phyloP scores from a whole-genome alignment of 2,113 vertebrate genomes.

The Cairina moschata region DNA sequence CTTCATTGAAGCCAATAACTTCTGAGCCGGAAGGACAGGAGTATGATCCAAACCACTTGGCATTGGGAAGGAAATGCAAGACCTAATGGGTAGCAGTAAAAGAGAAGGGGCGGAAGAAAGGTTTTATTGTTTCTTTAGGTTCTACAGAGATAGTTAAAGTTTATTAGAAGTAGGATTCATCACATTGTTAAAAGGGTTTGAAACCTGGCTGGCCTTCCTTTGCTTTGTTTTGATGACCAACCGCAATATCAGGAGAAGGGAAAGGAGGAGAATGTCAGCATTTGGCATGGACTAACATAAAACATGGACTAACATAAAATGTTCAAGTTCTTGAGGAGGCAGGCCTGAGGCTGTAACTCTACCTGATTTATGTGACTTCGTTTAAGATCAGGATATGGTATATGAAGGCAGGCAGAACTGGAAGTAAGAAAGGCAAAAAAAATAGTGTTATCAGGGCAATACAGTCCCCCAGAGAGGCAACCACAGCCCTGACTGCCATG shows the following conservation, averaged over 20 bases:
- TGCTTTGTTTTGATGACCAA: not conserved
- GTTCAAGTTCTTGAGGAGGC: not conserved
- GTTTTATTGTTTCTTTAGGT: not conserved
- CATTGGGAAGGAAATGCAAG: not conserved
- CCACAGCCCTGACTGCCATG: accelerated
- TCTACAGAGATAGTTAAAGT: not conserved
- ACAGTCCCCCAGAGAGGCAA: not conserved
- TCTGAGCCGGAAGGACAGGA: not conserved
- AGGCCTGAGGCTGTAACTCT: not conserved
- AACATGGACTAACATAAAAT: not conserved
- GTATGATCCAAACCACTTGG: not conserved
- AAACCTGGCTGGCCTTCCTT: not conserved
- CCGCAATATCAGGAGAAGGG: not conserved
- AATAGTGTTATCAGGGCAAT: not conserved
- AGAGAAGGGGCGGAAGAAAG: not conserved
- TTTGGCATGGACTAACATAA: not conserved
- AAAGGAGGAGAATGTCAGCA: not conserved
- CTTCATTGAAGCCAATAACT: not conserved
- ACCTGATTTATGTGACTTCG: not conserved
- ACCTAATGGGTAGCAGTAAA: not conserved
- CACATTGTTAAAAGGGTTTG: not conserved
- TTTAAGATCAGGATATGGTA: not conserved
- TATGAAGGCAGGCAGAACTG: not conserved
- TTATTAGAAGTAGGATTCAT: not conserved
- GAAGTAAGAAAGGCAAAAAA: not conserved